phyloP scores from a whole-genome alignment of 2,888 invertebrate species.

The Phortica okadai region DNA sequence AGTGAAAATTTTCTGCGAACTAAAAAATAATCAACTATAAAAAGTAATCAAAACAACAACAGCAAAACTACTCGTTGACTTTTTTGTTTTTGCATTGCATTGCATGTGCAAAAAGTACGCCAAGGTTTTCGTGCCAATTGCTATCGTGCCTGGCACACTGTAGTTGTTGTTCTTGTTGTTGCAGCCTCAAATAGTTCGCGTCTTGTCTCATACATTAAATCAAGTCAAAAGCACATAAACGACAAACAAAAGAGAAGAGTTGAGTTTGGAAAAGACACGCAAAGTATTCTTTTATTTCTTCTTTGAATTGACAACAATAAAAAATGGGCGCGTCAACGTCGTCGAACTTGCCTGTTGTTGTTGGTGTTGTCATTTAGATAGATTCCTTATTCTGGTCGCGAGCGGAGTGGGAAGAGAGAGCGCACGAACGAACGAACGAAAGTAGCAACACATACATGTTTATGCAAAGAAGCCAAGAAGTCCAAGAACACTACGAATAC shows the following conservation, averaged over 20 bases:
- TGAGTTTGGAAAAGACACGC: conserved; percentile 13
- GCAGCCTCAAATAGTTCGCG: too few species aligned
- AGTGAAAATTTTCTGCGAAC: conserved; percentile 32
- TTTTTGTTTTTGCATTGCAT: conserved; percentile 1
- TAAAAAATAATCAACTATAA: conserved; percentile 3
- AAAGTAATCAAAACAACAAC: background rate
- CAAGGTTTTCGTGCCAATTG: background rate
- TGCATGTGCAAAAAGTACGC: background rate
- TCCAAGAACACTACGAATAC: too few species aligned
- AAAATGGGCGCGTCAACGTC: conserved; percentile 23
- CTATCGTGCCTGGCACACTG: background rate
- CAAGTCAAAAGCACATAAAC: too few species aligned
- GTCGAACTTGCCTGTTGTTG: conserved; percentile 2
- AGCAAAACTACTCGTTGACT: background rate
- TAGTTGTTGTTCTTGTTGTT: too few species aligned
- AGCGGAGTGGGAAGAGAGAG: background rate
- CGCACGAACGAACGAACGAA: background rate
- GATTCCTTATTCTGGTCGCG: background rate
- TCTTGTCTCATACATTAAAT: too few species aligned
- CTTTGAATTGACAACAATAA: background rate
- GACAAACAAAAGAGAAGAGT: too few species aligned
- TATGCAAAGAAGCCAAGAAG: conserved; percentile 1
- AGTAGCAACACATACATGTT: background rate
- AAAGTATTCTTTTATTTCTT: conserved; percentile 9
- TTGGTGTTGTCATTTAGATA: background rate